Percentiles rank a stretch among this genome's conserved stretches.
phyloP scores from a whole-genome alignment of 2,888 invertebrate genomes.

The Yponomeuta malinellus region DNA sequence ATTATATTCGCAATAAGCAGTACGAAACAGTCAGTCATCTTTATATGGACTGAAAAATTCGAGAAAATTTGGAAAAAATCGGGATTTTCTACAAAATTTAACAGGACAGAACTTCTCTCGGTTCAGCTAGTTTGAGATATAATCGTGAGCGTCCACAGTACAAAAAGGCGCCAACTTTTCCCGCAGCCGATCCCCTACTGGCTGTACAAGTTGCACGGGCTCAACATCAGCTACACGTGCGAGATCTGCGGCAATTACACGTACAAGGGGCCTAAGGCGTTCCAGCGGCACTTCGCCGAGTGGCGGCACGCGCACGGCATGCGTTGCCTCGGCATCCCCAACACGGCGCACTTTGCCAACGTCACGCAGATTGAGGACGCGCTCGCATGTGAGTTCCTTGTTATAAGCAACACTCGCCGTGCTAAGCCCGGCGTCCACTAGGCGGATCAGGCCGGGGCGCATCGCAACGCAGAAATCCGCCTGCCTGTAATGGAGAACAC shows the following conservation, averaged over 20 bases:
- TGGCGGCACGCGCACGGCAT: constrained; percentile 95
- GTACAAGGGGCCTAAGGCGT: constrained; percentile 99
- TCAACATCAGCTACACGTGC: constrained; percentile 99
- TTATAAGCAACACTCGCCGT: background rate
- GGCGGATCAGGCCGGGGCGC: no score
- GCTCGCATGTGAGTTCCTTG: constrained; percentile 82
- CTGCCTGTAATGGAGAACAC: no score
- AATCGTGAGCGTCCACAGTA: background rate
- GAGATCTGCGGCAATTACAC: constrained; percentile 99
- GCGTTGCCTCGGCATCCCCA: constrained; percentile 99
- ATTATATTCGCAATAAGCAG: no score
- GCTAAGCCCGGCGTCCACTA: background rate
- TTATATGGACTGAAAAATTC: no score
- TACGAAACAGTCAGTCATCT: no score
- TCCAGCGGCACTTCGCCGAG: constrained; percentile 98
- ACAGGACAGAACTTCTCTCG: no score
- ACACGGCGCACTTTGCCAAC: constrained; percentile 99
- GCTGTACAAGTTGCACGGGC: constrained; percentile 98
- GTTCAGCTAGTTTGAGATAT: background rate
- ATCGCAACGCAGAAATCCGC: no score
- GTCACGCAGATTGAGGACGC: constrained; percentile 99
- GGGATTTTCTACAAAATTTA: no score
- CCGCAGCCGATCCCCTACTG: constrained; percentile 87
- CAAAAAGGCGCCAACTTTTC: background rate
- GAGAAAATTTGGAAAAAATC: no score